Base-by-base conservation (phyloP, 2,797 vertebrate species). In the Siniperca undulata region DNA sequence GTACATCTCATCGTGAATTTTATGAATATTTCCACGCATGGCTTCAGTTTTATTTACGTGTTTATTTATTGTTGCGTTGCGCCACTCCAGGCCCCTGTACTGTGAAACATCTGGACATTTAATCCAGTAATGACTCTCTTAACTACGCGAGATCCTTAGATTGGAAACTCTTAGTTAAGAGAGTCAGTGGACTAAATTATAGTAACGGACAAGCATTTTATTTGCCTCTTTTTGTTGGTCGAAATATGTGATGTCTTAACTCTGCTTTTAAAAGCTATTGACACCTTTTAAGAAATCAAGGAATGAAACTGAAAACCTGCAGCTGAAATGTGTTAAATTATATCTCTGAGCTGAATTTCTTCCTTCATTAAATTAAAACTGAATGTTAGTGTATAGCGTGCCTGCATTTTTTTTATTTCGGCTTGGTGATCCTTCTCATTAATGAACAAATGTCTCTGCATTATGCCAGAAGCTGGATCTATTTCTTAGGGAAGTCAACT, bases 41-140 rank as follows among this genome's bases (percentile, higher is more conserved):
- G 9, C 5, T 70, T 50, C 48, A 24, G 13, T 53, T 44, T 60
- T n/a, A 24, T 40, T 40, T 60, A 17, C 7, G 44, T 24, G 48
- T 38, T 56, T 66, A 30, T 66, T 65, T 70, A 38, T 24, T 44
- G 17, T 30, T 38, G 40, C 14, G 6, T 6, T 38, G 10, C 20
- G n/a, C 27, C 16, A 36, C 30, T 61, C 44, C 68, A 36, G 17
- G 48, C 36, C 20, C 42, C 27, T 24, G 46, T 16, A 59, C 17
- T 78, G 59, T 46, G 3, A 66, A 40, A 67, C 64, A 52, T n/a
- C 19, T 58, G 36, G 34, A 55, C n/a, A 60, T 59, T 44, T 38
- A 46, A 74, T 20, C 59, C 11, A 53, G 13, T 6, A 38, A n/a
- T 74, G 48, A 55, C n/a, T 44, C 19, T 48, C 8, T 34, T 3